Evolutionary conservation across 2,797 vertebrate species (phyloP).

Genomic region (Semaprochilodus insignis): DNA sequence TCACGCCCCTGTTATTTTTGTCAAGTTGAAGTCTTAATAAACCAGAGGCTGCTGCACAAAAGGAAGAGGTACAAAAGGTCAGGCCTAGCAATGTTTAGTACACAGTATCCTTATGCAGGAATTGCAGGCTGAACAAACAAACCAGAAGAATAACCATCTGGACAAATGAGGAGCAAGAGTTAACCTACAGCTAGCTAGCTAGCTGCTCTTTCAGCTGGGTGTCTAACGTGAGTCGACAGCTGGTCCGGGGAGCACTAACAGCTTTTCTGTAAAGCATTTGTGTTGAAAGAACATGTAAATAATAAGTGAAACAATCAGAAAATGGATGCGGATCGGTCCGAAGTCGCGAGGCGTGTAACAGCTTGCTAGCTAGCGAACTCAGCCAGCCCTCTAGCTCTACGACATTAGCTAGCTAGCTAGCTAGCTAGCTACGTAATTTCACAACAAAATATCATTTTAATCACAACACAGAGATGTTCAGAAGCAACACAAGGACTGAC

Average conservation of each 20-base stretch:
- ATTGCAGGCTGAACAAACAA: no score
- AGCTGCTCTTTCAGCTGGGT: neutral
- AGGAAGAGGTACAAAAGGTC: no score
- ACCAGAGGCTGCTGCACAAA: no score
- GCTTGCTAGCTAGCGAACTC: neutral
- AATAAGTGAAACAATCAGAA: neutral
- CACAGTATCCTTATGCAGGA: no score
- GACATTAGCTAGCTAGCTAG: neutral
- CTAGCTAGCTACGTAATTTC: conserved; percentile 3
- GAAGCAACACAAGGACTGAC: no score
- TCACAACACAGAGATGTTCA: neutral
- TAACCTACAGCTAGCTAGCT: neutral
- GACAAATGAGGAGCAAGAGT: neutral
- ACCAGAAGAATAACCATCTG: neutral
- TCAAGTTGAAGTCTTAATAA: no score
- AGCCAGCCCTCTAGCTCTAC: no score
- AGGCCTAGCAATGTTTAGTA: no score
- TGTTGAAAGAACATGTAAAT: neutral
- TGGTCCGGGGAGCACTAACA: neutral
- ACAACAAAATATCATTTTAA: neutral
- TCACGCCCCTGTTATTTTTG: no score
- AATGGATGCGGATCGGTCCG: neutral
- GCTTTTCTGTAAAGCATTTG: neutral
- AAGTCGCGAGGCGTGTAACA: conserved; percentile 5
- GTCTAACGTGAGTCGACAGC: neutral